Base-by-base conservation (phyloP, 2,888 invertebrate genomes). In the Ecliptopera silaceata region DNA sequence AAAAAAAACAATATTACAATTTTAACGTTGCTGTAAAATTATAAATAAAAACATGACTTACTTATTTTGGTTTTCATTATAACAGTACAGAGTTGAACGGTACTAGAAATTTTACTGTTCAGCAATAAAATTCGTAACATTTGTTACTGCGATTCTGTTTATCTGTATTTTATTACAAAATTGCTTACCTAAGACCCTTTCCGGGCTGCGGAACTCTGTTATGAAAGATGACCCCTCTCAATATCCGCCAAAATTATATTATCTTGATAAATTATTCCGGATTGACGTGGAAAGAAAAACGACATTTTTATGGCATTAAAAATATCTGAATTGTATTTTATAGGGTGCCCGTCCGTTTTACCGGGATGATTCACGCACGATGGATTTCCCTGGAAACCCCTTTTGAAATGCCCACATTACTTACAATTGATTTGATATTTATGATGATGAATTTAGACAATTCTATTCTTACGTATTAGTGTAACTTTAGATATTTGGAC, bases 301-400 rank as follows among this genome's bases (percentile, higher is more conserved):
- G 50, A 39, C 39, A 46, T 8, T 52, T 59, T 59, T 59, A 54
- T 50, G 18, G 46, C 18, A 31, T 45, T 20, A 50, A 57, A 59
- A 32, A 43, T 46, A 47, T 54, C 49, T 32, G 46, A 50, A 49
- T 59, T 44, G 48, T 10, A 46, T 50, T 59, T 53, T 54, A 50
- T 54, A 39, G 53, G 53, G 49, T 49, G 50, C 36, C 39, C 31
- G 38, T 18, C 39, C 52, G 51, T 48, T 52, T 55, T 55, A 20
- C 38, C 18, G 38, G 42, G 51, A 52, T 57, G 48, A 57, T 55
- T 52, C 57, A 57, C 43, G 38, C 57, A 57, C 49, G 42, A 47
- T 53, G 54, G 56, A 53, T 59, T n/a, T n/a, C n/a, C n/a, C n/a
- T n/a, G n/a, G n/a, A n/a, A 48, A 56, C 52, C 49, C 54, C 41